Evolutionary conservation across 2,113 vertebrate genomes (phyloP).

Genomic region (Nothocercus nigrocapillus): DNA sequence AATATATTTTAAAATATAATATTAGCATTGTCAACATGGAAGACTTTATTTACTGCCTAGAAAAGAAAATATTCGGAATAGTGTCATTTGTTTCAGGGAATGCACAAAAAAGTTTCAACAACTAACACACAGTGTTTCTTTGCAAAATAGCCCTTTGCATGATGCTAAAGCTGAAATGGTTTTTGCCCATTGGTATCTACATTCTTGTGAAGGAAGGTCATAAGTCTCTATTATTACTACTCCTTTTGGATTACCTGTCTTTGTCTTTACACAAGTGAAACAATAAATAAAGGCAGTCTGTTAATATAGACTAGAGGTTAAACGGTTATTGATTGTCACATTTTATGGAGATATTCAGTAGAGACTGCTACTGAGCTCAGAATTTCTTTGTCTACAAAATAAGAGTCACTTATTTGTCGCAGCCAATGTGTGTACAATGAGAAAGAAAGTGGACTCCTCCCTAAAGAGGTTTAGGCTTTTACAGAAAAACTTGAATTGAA

Average conservation of each 20-base stretch:
- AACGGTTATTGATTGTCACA: constrained; percentile 30
- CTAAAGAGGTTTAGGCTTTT: not conserved
- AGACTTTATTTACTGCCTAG: constrained; percentile 77
- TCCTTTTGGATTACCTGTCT: constrained; percentile 30
- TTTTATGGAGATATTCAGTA: constrained; percentile 7
- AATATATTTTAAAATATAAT: constrained; percentile 84
- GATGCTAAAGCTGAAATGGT: constrained; percentile 67
- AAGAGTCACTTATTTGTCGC: constrained; percentile 9
- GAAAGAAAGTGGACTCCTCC: not conserved
- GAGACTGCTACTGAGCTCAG: constrained; percentile 6
- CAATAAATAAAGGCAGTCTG: constrained; percentile 5
- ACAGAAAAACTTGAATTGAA: not conserved
- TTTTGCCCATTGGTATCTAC: constrained; percentile 66
- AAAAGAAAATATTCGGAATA: constrained; percentile 77
- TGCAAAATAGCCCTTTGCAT: constrained; percentile 81
- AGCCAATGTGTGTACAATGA: not conserved
- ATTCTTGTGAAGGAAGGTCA: constrained; percentile 79
- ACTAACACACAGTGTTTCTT: constrained; percentile 86
- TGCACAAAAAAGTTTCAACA: constrained; percentile 84
- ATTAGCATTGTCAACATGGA: constrained; percentile 87
- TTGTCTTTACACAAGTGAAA: constrained; percentile 37
- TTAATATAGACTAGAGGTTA: constrained; percentile 43
- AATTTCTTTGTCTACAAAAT: not conserved
- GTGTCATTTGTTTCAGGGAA: constrained; percentile 83
- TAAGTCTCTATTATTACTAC: constrained; percentile 16